Percentiles rank a stretch among this genome's conserved stretches.
Conservation (phyloP, 2,113 vertebrate species). For the Gymnobelideus leadbeateri region DNA sequence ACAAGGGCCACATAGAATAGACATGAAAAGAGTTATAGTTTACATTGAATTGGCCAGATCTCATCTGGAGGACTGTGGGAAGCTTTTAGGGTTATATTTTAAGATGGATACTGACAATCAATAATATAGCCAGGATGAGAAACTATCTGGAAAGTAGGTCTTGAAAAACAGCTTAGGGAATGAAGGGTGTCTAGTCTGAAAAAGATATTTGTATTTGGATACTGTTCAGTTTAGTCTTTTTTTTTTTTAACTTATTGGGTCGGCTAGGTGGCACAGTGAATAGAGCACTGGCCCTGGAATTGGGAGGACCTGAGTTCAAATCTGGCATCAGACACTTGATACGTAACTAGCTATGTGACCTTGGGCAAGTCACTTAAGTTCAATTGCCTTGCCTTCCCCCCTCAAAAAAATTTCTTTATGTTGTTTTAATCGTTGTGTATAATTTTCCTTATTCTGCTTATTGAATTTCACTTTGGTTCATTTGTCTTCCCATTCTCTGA, state of each 20-base stretch:
- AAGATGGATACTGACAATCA: background rate
- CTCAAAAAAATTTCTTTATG: background rate
- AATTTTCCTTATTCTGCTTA: background rate
- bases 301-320: too few relatives aligned
- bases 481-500: background rate
- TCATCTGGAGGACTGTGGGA: background rate
- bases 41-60: background rate
- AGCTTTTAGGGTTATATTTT: background rate
- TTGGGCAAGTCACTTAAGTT: too few relatives aligned
- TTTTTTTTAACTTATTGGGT: background rate
- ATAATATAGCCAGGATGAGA: background rate
- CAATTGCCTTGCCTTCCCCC: too few relatives aligned
- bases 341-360: too few relatives aligned
- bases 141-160: background rate
- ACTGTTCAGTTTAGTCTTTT: background rate
- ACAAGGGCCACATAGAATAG: background rate
- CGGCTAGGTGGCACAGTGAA: too few relatives aligned
- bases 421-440: background rate
- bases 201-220: background rate
- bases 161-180: background rate
- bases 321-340: too few relatives aligned
- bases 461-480: background rate
- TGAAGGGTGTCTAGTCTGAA: background rate
- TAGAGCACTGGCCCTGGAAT: too few relatives aligned
- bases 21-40: background rate